These are phyloP conservation scores for Theristus sp. DNA, from an alignment of 2,888 invertebrate genomes.

Conservation along the genomic window DNA sequence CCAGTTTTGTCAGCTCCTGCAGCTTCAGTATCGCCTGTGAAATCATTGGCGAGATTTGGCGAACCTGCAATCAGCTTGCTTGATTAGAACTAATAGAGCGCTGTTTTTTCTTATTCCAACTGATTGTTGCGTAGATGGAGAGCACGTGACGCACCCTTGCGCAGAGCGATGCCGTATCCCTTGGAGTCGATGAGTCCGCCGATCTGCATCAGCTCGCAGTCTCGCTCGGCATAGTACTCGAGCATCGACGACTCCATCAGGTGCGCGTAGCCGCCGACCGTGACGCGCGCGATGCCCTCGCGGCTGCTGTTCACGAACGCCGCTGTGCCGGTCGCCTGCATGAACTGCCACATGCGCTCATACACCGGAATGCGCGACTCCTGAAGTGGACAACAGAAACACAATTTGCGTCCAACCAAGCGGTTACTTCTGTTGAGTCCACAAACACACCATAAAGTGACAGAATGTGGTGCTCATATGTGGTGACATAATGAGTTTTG, in stretches of 20 bases:
- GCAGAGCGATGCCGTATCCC: slow-evolving; percentile 30
- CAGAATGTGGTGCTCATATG: too few relatives aligned
- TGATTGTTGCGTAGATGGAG: too few relatives aligned
- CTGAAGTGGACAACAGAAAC: too few relatives aligned
- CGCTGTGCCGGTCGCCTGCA: slow-evolving; percentile 65
- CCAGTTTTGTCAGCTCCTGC: slow-evolving; percentile 23
- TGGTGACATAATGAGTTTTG: too few relatives aligned
- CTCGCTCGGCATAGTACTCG: slow-evolving; percentile 51
- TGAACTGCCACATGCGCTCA: slow-evolving; percentile 85
- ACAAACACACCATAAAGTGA: too few relatives aligned
- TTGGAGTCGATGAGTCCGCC: slow-evolving; percentile 36
- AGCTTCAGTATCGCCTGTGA: slow-evolving; percentile 27
- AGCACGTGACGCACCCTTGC: slow-evolving; percentile 13
- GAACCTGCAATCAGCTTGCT: too few relatives aligned
- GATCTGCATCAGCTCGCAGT: slow-evolving; percentile 32
- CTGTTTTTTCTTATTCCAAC: too few relatives aligned
- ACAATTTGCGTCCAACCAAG: too few relatives aligned
- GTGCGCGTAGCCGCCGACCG: slow-evolving; percentile 34
- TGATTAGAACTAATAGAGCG: too few relatives aligned
- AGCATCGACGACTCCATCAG: slow-evolving; percentile 37
- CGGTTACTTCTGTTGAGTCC: too few relatives aligned
- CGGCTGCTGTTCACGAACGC: slow-evolving; percentile 53
- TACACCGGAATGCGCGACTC: slow-evolving; percentile 78
- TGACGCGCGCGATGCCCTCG: slow-evolving; percentile 44
- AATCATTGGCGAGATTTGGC: slow-evolving; percentile 19